Evolutionary conservation across 2,888 invertebrate genomes (phyloP), one percentile per base, ranked within the genome.

Genomic region (Podabrus alpinus): DNA sequence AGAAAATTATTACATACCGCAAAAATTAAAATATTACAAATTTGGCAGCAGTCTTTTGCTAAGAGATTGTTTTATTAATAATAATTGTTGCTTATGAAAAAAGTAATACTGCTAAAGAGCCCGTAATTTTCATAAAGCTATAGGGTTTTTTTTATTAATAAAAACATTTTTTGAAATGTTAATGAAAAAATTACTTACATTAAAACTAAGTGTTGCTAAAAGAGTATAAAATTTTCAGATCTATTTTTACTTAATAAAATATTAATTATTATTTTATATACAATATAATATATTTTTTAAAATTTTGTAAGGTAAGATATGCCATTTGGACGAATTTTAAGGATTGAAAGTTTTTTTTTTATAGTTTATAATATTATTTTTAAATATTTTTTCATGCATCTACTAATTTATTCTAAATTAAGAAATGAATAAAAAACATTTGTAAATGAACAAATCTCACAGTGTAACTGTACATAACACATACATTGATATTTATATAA

Each of bases 261-360:
- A 75, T 72, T 66, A 69, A 69, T 75, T 68, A 76, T 72, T 66
- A 73, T 76, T 73, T 71, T 80, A 79, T 80, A 76, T 79, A 69
- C 70, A 75, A 71, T 75, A 76, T 75, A 78, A 79, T 80, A 78
- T 64, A 16, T 19, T 64, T 64, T 19, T 64, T 75, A 79, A 76
- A 78, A 81, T 79, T 78, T 81, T 79, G 69, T 73, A 79, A 80
- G 81, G 78, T 79, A 78, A 81, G 82, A 83, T 83, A 83, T 83
- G 83, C 83, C 80, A 80, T 80, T 79, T 83, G 83, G 83, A 83
- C 83, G 83, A 82, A 82, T 82, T 82, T 79, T 77, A 70, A 72
- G 24, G 72, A 72, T 72, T 72, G 68, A 72, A 68, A 24, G 29
- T 67, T 29, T 24, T 24, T 64, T 60, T 60, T 61, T 45, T 45